Conservation (phyloP, 2,888 invertebrate genomes). For the Callyntrura guangdongensis region DNA sequence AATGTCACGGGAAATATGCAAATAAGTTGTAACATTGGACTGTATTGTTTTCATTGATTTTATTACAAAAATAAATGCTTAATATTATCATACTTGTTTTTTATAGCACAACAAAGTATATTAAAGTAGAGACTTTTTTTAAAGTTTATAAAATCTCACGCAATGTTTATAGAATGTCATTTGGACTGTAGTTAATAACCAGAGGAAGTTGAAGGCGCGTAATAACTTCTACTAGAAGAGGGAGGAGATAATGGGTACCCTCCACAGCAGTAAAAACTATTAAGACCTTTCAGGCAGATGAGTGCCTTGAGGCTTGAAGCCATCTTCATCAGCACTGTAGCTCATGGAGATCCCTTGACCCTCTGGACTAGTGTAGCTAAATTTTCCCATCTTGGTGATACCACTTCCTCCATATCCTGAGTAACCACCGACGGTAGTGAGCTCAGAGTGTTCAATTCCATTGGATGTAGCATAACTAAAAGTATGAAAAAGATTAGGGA, state of each 20-base stretch:
- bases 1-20: too few species aligned
- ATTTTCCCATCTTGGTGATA: conserved; percentile 71
- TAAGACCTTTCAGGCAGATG: conserved; percentile 47
- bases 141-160: background rate
- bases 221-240: conserved; percentile 3
- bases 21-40: too few species aligned
- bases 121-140: background rate
- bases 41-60: conserved; percentile 23
- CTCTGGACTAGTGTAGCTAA: conserved; percentile 77
- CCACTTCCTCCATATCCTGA: background rate
- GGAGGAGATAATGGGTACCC: conserved; percentile 36
- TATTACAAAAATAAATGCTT: conserved; percentile 29
- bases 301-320: conserved; percentile 66
- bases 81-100: background rate
- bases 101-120: background rate
- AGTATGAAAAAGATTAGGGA: too few species aligned
- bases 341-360: conserved; percentile 68
- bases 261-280: background rate
- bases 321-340: conserved; percentile 74
- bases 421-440: background rate
- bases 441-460: conserved; percentile 48
- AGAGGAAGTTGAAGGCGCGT: background rate
- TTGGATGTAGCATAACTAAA: conserved; percentile 55
- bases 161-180: too few species aligned
- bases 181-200: background rate